These are phyloP conservation scores for Verasper variegatus DNA, from an alignment of 2,113 vertebrate species.

Conservation along the genomic window DNA sequence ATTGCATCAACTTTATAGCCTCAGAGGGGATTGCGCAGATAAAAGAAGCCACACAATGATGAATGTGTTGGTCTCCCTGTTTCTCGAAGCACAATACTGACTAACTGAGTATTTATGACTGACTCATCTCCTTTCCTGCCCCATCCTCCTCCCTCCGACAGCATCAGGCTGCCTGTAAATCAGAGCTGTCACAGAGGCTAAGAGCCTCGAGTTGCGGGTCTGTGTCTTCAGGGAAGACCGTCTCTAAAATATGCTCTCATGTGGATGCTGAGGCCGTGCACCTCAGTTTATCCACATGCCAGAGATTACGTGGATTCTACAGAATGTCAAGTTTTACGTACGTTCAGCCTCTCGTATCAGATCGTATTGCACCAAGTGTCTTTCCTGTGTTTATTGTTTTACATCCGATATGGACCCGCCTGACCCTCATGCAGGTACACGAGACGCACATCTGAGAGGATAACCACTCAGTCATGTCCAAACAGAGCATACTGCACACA, in stretches of 20 bases:
- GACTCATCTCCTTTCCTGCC: conserved; percentile 51
- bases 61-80: conserved; percentile 41
- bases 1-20: conserved; percentile 54
- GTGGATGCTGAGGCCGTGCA: conserved; percentile 18
- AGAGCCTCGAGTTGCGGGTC: conserved; percentile 27
- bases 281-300: conserved; percentile 19
- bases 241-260: conserved; percentile 34
- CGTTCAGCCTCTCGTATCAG: conserved; percentile 15
- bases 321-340: conserved; percentile 26
- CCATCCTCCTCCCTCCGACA: conserved; percentile 52
- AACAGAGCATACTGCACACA: conserved; percentile 4
- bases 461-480: conserved; percentile 26
- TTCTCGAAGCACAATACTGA: conserved; percentile 55
- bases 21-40: conserved; percentile 34
- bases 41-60: conserved; percentile 60
- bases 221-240: conserved; percentile 37
- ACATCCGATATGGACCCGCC: not conserved
- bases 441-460: not conserved
- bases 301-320: conserved; percentile 13
- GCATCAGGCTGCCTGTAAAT: conserved; percentile 62
- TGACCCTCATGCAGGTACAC: conserved; percentile 7
- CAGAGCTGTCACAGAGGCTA: conserved; percentile 50
- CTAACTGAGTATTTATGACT: conserved; percentile 64
- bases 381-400: conserved; percentile 28
- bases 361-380: conserved; percentile 9